A percentile compares a stretch with the other conserved stretches of the same genome.
Evolutionary conservation across 92 coral and sea anemone species (phyloP).

Genomic region (Scolanthus callimorphus): DNA sequence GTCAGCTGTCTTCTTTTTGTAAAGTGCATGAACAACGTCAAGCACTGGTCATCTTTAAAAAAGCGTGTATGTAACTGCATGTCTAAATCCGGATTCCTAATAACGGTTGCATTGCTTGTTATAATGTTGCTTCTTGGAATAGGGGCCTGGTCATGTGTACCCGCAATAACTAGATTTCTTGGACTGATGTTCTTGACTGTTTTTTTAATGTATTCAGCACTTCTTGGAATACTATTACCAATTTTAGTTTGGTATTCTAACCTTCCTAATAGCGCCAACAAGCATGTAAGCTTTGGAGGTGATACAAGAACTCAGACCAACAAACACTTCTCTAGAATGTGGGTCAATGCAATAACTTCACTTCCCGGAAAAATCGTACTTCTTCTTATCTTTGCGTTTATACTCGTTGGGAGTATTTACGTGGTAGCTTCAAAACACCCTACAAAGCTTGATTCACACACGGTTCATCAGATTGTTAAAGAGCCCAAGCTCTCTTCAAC

Average conservation of each 20-base stretch:
- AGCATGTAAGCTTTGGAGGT: neutral
- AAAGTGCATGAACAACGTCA: conserved; percentile 11
- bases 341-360: conserved; percentile 5
- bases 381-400: neutral
- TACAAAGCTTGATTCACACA: no score
- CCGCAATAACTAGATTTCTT: neutral
- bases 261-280: neutral
- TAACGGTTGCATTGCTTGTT: conserved; percentile 18
- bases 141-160: conserved; percentile 14
- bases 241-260: neutral
- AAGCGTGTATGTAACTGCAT: conserved; percentile 19
- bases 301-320: neutral
- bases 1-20: conserved; percentile 13
- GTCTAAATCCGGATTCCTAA: conserved; percentile 23
- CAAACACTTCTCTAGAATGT: neutral
- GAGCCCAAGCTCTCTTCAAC: no score
- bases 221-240: neutral
- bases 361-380: conserved; percentile 18
- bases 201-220: neutral
- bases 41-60: conserved; percentile 11
- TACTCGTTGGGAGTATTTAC: conserved; percentile 17
- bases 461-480: no score
- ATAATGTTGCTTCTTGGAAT: conserved; percentile 16
- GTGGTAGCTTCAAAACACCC: no score
- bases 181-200: neutral